These are phyloP conservation scores for Opisthocomus hoazin DNA, from an alignment of 2,113 vertebrate genomes.

Conservation along the genomic window DNA sequence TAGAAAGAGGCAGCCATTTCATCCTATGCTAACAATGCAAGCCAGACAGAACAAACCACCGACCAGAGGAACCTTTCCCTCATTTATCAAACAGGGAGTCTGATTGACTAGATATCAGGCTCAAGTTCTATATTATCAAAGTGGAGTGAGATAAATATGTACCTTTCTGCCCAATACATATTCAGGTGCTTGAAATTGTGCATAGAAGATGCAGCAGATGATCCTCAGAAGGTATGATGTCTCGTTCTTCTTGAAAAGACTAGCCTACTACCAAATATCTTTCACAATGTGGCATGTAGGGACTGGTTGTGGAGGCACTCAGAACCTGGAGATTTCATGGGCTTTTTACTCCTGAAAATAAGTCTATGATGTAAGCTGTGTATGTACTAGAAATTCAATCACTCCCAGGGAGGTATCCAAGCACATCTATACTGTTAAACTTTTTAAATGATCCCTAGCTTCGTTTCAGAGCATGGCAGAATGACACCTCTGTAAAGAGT, in stretches of 20 bases:
- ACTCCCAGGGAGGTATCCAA: fast-evolving
- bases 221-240: background rate
- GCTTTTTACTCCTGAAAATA: background rate
- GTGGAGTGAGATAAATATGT: background rate
- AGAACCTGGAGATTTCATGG: background rate
- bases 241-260: background rate
- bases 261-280: background rate
- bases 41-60: background rate
- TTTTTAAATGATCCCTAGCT: background rate
- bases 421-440: background rate
- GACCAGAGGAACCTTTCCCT: background rate
- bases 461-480: background rate
- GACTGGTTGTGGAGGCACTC: fast-evolving
- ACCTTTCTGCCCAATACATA: background rate
- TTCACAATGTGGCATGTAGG: fast-evolving
- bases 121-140: background rate
- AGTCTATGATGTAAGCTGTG: background rate
- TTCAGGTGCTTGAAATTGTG: background rate
- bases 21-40: background rate
- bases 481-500: background rate
- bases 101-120: background rate
- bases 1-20: background rate
- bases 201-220: background rate
- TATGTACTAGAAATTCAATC: background rate
- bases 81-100: background rate